Evolutionary conservation across 2,113 vertebrate species (phyloP).

Genomic region (Cheirogaleus medius): DNA sequence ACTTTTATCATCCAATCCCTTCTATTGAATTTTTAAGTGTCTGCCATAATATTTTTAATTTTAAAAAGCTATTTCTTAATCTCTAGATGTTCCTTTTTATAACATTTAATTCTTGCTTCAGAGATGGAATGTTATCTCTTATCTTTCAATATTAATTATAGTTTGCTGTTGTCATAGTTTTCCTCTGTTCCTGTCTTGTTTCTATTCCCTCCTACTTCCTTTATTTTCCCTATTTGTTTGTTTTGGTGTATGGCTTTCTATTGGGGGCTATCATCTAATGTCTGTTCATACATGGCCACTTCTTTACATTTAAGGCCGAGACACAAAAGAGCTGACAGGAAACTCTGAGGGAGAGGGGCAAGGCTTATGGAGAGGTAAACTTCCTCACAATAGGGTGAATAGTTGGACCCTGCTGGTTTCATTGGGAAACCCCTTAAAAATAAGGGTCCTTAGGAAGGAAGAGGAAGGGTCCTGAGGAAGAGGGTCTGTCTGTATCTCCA

Average conservation of each 20-base stretch:
- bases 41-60: neutral
- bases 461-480: too few species aligned
- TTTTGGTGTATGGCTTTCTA: neutral
- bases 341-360: neutral
- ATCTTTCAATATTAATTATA: neutral
- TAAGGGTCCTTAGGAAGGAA: too few species aligned
- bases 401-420: neutral
- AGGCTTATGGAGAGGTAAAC: neutral
- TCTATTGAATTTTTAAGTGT: neutral
- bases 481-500: neutral
- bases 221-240: neutral
- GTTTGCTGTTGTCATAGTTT: neutral
- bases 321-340: neutral
- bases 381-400: neutral
- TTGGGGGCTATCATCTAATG: neutral
- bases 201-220: neutral
- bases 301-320: neutral
- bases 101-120: neutral
- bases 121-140: neutral
- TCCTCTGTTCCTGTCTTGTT: neutral
- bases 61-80: neutral
- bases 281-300: neutral
- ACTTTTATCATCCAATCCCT: neutral
- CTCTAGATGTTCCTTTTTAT: neutral
- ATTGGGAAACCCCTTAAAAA: neutral